phyloP scores from a whole-genome alignment of 2,113 vertebrate genomes.

The Galbula dea region DNA sequence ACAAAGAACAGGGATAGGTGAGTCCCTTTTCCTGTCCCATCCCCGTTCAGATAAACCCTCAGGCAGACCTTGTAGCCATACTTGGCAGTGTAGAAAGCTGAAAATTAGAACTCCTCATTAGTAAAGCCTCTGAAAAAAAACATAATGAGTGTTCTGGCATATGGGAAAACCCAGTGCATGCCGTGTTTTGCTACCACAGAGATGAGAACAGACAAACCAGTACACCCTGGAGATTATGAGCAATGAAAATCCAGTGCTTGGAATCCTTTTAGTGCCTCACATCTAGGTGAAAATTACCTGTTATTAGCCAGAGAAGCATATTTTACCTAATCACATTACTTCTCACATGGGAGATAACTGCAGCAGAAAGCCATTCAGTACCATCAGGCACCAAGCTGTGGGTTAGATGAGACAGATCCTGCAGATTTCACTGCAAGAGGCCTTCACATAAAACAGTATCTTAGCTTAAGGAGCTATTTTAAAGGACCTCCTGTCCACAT shows the following conservation, averaged over 20 bases:
- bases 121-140: neutral
- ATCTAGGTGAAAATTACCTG: neutral
- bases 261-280: neutral
- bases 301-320: neutral
- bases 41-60: conserved; percentile 82
- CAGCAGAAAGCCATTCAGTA: neutral
- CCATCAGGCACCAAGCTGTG: neutral
- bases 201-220: neutral
- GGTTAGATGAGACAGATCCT: neutral
- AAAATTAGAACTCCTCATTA: neutral
- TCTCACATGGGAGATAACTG: neutral
- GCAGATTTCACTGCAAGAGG: neutral
- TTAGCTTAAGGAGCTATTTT: neutral
- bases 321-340: neutral
- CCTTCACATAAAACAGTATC: neutral
- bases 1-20: conserved; percentile 86
- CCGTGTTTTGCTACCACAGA: neutral
- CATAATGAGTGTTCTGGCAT: fast-evolving
- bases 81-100: conserved; percentile 84
- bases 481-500: neutral
- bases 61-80: conserved; percentile 85
- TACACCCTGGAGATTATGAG: neutral
- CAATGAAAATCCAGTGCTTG: neutral
- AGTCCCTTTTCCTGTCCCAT: conserved; percentile 78
- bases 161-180: fast-evolving